A percentile compares a stretch with the other conserved stretches of the same genome.
These are phyloP conservation scores for Orchesella flavescens DNA, from an alignment of 2,888 invertebrate species.

Conservation along the genomic window DNA sequence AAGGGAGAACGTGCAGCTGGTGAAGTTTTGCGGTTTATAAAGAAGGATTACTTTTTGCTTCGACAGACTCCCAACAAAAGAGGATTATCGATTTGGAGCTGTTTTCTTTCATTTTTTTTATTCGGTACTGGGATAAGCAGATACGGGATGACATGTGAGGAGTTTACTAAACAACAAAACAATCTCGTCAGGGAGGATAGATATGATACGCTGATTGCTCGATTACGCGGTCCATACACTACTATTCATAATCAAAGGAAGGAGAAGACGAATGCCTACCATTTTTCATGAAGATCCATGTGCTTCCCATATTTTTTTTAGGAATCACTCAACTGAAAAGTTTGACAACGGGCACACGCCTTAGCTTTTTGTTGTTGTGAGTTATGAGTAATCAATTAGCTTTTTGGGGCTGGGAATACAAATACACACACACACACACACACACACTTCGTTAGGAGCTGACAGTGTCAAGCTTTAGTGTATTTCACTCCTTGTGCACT, in stretches of 20 bases:
- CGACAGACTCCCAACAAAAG: neutral
- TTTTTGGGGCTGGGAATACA: neutral
- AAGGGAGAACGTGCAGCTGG: slow-evolving; percentile 5
- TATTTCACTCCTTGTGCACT: slow-evolving; percentile 11
- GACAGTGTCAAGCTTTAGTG: slow-evolving; percentile 3
- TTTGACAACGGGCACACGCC: neutral
- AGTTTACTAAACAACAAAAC: slow-evolving; percentile 9
- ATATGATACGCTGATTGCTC: slow-evolving; percentile 8
- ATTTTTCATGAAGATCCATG: neutral
- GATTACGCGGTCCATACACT: neutral
- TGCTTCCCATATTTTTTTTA: slow-evolving; percentile 4
- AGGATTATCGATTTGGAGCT: slow-evolving; percentile 24
- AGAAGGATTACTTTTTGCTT: slow-evolving; percentile 12
- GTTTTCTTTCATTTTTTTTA: neutral
- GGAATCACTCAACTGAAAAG: slow-evolving; percentile 39
- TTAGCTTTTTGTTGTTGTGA: neutral
- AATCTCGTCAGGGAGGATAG: neutral
- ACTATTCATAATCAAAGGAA: neutral
- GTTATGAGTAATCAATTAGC: slow-evolving; percentile 36
- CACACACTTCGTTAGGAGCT: neutral
- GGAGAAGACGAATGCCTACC: neutral
- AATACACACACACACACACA: neutral
- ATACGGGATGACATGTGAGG: slow-evolving; percentile 23
- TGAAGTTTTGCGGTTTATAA: slow-evolving; percentile 7
- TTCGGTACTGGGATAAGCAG: slow-evolving; percentile 15